These are phyloP conservation scores for Oxygymnocypris stewartii DNA, from an alignment of 2,113 vertebrate genomes.

Conservation along the genomic window DNA sequence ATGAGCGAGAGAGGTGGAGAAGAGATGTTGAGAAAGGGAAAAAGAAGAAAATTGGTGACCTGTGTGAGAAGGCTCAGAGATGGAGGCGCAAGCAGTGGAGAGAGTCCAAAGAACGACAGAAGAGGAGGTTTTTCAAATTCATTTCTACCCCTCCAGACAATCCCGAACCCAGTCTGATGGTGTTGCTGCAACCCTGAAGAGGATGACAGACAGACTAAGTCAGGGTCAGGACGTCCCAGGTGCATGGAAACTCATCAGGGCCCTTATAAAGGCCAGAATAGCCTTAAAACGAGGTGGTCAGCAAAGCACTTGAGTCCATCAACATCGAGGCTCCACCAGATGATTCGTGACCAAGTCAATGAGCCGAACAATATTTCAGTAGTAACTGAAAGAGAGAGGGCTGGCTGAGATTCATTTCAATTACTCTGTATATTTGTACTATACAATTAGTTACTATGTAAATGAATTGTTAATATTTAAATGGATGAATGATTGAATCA, in stretches of 20 bases:
- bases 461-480: neutral
- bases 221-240: neutral
- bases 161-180: conserved; percentile 30
- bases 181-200: neutral
- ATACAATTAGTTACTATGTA: neutral
- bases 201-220: neutral
- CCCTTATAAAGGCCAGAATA: neutral
- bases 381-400: neutral
- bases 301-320: neutral
- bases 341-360: neutral
- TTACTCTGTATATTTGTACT: too few relatives aligned
- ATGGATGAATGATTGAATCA: neutral
- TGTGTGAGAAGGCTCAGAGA: conserved; percentile 38
- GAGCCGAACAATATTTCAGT: neutral
- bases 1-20: conserved; percentile 41
- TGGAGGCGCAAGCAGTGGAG: conserved; percentile 47
- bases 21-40: conserved; percentile 37
- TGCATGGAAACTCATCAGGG: neutral
- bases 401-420: neutral
- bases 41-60: conserved; percentile 44
- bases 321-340: neutral
- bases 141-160: conserved; percentile 23
- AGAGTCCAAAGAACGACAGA: conserved; percentile 44
- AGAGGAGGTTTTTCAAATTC: conserved; percentile 40
- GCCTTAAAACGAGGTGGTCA: neutral